A percentile compares a stretch with the other conserved stretches of the same genome.
Evolutionary conservation across 1,140 invertebrate genomes (phyloP).

Genomic region (Polypedilum pembai): DNA sequence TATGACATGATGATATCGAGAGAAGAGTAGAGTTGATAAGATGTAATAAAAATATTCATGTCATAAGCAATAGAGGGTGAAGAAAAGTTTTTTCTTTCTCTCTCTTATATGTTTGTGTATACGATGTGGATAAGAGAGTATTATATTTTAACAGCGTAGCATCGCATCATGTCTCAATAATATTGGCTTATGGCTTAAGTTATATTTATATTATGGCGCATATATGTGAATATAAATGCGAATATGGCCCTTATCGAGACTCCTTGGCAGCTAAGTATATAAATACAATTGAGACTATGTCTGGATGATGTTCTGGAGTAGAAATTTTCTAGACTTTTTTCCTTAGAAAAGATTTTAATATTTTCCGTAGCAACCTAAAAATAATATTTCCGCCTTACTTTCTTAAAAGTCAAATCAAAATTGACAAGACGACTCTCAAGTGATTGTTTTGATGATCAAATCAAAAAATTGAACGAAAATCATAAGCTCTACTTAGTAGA

Average conservation of each 20-base stretch:
- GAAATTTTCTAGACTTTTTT: too few species aligned
- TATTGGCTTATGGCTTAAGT: neutral
- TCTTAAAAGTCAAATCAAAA: too few species aligned
- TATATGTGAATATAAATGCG: conserved; percentile 6
- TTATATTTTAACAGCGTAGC: conserved; percentile 12
- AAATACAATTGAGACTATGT: too few species aligned
- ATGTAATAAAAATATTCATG: conserved; percentile 19
- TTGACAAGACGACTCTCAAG: too few species aligned
- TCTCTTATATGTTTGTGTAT: neutral
- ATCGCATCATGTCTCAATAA: conserved; percentile 17
- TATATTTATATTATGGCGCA: too few species aligned
- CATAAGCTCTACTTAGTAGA: too few species aligned
- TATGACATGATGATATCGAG: neutral
- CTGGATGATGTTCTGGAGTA: too few species aligned
- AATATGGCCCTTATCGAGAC: neutral
- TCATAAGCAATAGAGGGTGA: conserved; percentile 16
- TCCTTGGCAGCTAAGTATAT: neutral
- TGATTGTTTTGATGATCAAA: too few species aligned
- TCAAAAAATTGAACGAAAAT: too few species aligned
- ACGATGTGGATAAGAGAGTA: neutral
- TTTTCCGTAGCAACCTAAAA: too few species aligned
- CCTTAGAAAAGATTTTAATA: too few species aligned
- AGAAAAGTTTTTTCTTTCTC: neutral
- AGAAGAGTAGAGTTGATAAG: neutral
- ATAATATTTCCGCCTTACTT: too few species aligned